Evolutionary conservation across 2,113 vertebrate genomes (phyloP).

Genomic region (Oreotrochilus melanogaster): DNA sequence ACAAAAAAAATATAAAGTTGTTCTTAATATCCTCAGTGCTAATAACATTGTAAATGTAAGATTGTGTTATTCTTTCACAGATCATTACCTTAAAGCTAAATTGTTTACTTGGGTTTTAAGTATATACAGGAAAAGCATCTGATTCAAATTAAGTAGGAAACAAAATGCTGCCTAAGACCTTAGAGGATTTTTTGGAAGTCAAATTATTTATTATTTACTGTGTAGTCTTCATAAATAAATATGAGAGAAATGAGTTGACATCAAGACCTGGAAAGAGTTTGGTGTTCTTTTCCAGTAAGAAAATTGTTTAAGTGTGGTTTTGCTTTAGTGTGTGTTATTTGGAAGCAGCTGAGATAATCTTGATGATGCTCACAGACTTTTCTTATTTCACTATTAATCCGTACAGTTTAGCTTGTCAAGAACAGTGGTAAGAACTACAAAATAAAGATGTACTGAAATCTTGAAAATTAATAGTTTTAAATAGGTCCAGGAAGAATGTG

Average conservation of each 20-base stretch:
- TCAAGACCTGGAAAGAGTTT: neutral
- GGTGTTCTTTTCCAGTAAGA: neutral
- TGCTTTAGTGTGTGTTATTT: neutral
- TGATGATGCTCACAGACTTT: neutral
- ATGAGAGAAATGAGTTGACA: neutral
- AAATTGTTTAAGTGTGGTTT: neutral
- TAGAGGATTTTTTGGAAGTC: neutral
- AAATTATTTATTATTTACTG: neutral
- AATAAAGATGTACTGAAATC: neutral
- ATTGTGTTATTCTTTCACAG: neutral
- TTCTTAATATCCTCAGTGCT: neutral
- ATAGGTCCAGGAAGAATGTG: neutral
- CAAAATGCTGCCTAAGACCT: neutral
- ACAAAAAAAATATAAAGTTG: neutral
- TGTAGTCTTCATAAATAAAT: neutral
- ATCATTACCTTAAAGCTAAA: neutral
- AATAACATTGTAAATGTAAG: neutral
- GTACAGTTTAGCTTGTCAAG: neutral
- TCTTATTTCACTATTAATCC: neutral
- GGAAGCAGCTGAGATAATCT: neutral
- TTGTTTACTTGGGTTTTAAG: neutral
- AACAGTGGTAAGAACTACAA: neutral
- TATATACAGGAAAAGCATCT: neutral
- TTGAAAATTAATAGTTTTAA: neutral
- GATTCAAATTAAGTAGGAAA: neutral